These are phyloP conservation scores for Latrodectus elegans DNA, from an alignment of 2,888 invertebrate species.

Conservation along the genomic window DNA sequence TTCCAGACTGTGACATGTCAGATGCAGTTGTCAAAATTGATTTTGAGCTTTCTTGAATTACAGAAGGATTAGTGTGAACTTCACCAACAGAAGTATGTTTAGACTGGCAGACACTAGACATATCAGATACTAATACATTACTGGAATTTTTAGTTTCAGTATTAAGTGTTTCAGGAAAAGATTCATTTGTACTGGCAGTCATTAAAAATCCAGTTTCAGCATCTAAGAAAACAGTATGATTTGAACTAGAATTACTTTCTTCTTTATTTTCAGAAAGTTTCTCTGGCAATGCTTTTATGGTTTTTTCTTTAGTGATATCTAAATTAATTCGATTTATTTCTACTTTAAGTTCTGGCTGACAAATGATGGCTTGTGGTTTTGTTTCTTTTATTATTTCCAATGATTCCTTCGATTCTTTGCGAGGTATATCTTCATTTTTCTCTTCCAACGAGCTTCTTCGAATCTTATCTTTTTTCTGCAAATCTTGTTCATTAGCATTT, in stretches of 20 bases:
- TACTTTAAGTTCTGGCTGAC: constrained; percentile 71
- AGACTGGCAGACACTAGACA: constrained; percentile 12
- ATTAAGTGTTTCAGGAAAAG: constrained; percentile 15
- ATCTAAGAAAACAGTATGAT: constrained; percentile 82
- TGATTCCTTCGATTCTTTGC: constrained; percentile 20
- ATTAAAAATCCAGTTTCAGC: constrained; percentile 84
- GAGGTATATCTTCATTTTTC: constrained; percentile 15
- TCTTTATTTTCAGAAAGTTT: constrained; percentile 52
- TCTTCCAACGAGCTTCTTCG: constrained; percentile 33
- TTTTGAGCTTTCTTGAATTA: constrained; percentile 64
- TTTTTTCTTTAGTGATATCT: constrained; percentile 31
- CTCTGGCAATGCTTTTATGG: constrained; percentile 27
- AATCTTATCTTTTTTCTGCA: constrained; percentile 39
- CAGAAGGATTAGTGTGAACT: constrained; percentile 17
- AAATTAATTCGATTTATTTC: constrained; percentile 70
- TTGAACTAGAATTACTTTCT: constrained; percentile 60
- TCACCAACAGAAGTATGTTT: constrained; percentile 15
- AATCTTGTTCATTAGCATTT: constrained; percentile 33
- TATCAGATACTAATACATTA: constrained; percentile 20
- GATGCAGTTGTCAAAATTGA: constrained; percentile 13
- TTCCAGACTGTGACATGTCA: constrained; percentile 13
- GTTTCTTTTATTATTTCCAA: constrained; percentile 37
- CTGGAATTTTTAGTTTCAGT: constrained; percentile 12
- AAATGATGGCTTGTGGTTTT: constrained; percentile 8
- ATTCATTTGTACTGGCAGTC: constrained; percentile 73